A percentile compares a stretch with the other conserved stretches of the same genome.
Evolutionary conservation across 2,797 vertebrate species (phyloP).

Genomic region (Euphonia xanthogaster): DNA sequence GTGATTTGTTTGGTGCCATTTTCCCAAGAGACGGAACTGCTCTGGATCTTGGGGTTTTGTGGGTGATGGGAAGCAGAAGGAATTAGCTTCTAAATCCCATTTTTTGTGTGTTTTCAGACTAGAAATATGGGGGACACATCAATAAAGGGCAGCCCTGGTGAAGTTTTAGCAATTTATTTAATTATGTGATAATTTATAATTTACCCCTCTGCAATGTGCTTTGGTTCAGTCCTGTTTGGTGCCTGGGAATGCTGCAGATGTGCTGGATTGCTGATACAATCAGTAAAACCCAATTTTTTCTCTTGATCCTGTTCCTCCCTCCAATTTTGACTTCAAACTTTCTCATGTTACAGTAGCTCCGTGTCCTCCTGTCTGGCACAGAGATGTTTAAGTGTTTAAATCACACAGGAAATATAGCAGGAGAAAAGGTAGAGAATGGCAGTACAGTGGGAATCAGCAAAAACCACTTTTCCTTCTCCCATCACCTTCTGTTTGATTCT

Average conservation of each 20-base stretch:
- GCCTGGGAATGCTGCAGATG: not conserved
- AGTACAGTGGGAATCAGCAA: not conserved
- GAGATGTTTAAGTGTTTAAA: not conserved
- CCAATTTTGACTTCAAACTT: not conserved
- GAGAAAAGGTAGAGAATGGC: not conserved
- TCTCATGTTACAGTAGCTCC: not conserved
- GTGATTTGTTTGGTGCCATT: not conserved
- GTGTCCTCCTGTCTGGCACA: rapidly evolving
- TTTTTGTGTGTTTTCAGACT: not conserved
- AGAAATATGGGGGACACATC: not conserved
- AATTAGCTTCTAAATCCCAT: not conserved
- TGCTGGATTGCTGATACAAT: not conserved
- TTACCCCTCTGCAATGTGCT: not conserved
- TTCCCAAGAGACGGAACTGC: not conserved
- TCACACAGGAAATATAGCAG: not conserved
- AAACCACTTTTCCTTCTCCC: not conserved
- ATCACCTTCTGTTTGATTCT: not conserved
- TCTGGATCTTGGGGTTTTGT: not conserved
- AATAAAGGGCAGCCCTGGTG: not conserved
- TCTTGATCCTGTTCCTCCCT: not conserved
- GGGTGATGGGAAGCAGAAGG: not conserved
- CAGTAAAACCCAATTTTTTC: not conserved
- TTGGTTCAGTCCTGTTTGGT: not conserved
- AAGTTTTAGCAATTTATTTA: not conserved
- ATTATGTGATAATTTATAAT: not conserved